A percentile compares a stretch with the other conserved stretches of the same genome.
Conservation (phyloP, 35 echinoderm and acorn worm species). For the Lytechinus pictus region DNA sequence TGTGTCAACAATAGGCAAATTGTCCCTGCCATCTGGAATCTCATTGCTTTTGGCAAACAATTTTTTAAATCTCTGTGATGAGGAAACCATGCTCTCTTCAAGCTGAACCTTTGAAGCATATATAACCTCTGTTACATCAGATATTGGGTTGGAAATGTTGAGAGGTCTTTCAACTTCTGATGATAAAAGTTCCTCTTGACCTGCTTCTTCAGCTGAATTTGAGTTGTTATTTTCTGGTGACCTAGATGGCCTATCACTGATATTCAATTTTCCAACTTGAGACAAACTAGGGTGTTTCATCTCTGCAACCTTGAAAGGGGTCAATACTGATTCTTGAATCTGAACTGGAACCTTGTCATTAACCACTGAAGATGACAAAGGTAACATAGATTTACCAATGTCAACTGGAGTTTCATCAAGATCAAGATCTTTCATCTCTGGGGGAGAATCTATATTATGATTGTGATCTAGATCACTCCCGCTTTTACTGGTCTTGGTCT, state of each 20-base stretch:
- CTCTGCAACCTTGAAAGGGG: background rate
- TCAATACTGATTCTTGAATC: background rate
- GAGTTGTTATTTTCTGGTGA: background rate
- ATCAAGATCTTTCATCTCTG: background rate
- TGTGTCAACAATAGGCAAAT: background rate
- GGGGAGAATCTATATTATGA: background rate
- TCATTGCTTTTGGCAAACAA: background rate
- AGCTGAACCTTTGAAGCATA: background rate
- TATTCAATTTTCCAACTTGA: too few species aligned
- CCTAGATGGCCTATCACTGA: background rate
- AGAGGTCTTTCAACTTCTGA: background rate
- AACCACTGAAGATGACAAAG: background rate
- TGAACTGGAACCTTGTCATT: background rate
- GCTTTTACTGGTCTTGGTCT: background rate
- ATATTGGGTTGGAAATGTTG: background rate
- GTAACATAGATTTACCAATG: background rate
- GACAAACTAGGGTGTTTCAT: background rate
- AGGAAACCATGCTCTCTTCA: background rate
- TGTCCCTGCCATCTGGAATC: background rate
- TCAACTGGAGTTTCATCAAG: background rate
- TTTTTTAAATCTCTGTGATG: background rate
- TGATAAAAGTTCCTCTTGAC: background rate
- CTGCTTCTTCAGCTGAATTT: background rate
- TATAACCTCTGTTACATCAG: background rate
- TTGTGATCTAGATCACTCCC: background rate